Evolutionary conservation across 23 tunicate species (phyloP), one percentile per base, ranked within the genome.

Genomic region (Phallusia fumigata): DNA sequence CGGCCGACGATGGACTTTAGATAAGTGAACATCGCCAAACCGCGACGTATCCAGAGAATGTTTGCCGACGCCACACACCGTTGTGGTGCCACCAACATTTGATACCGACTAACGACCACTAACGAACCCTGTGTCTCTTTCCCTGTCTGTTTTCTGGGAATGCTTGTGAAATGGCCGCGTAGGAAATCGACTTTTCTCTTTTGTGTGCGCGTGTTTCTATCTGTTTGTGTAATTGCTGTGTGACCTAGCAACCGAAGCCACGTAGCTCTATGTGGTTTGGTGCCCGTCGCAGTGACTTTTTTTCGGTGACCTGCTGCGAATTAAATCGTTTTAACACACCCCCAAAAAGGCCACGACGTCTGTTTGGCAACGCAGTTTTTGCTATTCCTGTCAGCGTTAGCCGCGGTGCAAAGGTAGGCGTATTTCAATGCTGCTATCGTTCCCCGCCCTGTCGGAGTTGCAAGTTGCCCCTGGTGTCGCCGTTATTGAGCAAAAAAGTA

Each of bases 191-290:
- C 69, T 58, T 22, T 51, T 51, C 18, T 51, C 18, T 51, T 58
- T 58, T 58, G 69, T 24, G 69, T 24, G 69, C 69, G 69, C 69
- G 69, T 58, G 69, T 58, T 58, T 58, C 69, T 22, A 21, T 58
- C 69, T 58, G 69, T 58, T 58, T 58, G 26, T 58, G 16, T 58
- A 58, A 58, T 21, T 58, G 69, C 69, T 58, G 69, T 24, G 69
- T 13, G 69, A 22, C 69, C 5, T 58, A 11, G 69, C 69, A 58
- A 16, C 69, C 28, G 13, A 58, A 58, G 69, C 69, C 69, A 58
- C 26, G 16, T 58, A 22, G 69, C 69, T 21, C 69, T 6, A 24
- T 24, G 69, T 58, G 69, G 69, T 58, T 58, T 58, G 69, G 69
- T 58, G 69, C 69, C 69, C 69, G 3, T 24, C 3, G 69, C 69